phyloP scores from a whole-genome alignment of 2,888 invertebrate genomes.

The Anagyrus pseudococci region DNA sequence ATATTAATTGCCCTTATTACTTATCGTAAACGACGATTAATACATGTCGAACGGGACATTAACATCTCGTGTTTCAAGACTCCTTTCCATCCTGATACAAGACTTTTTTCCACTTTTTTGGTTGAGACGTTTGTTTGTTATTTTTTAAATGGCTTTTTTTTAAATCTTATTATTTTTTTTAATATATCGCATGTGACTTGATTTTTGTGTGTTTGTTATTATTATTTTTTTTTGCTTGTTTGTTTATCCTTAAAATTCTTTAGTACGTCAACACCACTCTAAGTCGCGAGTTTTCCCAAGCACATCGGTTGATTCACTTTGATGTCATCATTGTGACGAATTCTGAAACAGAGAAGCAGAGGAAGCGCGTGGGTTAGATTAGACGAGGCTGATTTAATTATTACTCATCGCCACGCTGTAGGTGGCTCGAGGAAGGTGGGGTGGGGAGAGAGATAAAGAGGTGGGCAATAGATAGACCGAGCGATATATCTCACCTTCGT shows the following conservation, averaged over 20 bases:
- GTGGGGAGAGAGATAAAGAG: too few relatives aligned
- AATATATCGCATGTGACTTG: conserved; percentile 58
- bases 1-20: conserved; percentile 59
- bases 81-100: conserved; percentile 61
- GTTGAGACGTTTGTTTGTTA: conserved; percentile 65
- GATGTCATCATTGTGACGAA: conserved; percentile 99
- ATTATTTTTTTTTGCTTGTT: conserved; percentile 53
- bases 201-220: too few relatives aligned
- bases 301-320: conserved; percentile 81
- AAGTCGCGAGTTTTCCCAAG: conserved; percentile 70
- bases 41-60: conserved; percentile 59
- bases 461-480: too few relatives aligned
- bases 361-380: neutral
- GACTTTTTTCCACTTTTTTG: conserved; percentile 64
- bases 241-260: conserved; percentile 52
- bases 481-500: conserved; percentile 89
- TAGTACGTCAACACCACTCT: conserved; percentile 71
- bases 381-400: too few relatives aligned
- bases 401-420: conserved; percentile 16
- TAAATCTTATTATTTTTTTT: conserved; percentile 48
- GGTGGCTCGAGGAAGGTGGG: neutral
- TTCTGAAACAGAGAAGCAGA: conserved; percentile 73
- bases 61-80: conserved; percentile 57
- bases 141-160: conserved; percentile 53
- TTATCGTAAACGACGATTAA: conserved; percentile 61